Percentiles rank a stretch among this genome's conserved stretches.
Conservation (phyloP, 2,888 invertebrate species). For the Pachycephus smyrnensis region DNA sequence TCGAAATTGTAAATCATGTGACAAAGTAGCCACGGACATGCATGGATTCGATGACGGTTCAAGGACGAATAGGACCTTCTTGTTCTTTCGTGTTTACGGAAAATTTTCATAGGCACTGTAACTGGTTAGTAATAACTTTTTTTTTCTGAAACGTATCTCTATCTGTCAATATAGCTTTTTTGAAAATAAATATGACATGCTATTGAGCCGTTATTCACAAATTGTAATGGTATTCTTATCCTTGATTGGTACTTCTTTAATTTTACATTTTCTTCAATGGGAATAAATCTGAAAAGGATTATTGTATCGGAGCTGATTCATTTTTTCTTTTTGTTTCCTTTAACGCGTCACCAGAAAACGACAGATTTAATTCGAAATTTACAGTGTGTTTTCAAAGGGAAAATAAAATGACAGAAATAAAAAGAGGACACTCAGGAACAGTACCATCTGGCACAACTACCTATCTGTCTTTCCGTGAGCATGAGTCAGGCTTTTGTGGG, state of each 20-base stretch:
- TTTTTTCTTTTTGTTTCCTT: not conserved
- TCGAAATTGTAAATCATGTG: not conserved
- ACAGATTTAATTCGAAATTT: not conserved
- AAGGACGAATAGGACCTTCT: not conserved
- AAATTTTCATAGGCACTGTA: too few relatives aligned
- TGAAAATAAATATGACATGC: not conserved
- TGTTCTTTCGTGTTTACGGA: not conserved
- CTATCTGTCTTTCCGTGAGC: not conserved
- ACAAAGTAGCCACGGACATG: not conserved
- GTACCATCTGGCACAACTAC: not conserved
- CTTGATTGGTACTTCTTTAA: not conserved
- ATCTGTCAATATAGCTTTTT: not conserved
- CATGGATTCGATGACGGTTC: not conserved
- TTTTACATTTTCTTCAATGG: not conserved
- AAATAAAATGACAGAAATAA: not conserved
- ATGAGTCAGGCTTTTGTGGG: not conserved
- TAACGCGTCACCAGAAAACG: not conserved
- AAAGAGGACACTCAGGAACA: not conserved
- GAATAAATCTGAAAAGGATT: not conserved
- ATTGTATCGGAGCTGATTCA: not conserved
- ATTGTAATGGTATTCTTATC: not conserved
- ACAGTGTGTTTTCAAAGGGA: not conserved
- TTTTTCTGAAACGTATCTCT: not conserved
- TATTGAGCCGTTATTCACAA: not conserved
- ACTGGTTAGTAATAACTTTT: too few relatives aligned